Base-by-base conservation (phyloP, 2,113 vertebrate species). In the Larimichthys polyactis region DNA sequence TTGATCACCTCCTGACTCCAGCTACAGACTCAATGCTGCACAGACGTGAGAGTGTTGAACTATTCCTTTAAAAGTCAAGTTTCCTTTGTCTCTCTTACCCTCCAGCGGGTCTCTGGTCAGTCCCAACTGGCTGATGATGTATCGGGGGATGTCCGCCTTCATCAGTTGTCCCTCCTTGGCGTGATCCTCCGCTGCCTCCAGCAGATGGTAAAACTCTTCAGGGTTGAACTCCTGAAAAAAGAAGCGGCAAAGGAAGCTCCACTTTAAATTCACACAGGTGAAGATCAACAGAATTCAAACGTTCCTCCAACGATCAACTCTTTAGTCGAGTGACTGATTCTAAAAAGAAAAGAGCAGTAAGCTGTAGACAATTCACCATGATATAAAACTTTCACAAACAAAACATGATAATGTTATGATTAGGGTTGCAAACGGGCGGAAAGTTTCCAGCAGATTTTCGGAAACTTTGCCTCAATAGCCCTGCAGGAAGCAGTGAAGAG, bases 131-230 rank as follows among this genome's bases (percentile, higher is more conserved):
- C 95, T 98, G 93, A 99, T 96, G 92, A 99, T 99, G 74, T 94
- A 99, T 82, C 98, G 97, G 52, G 98, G 98, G 93, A 99, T 99
- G 94, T 99, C 98, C 0, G 96, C 97, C 94, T 99, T 99, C 95
- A 99, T 98, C 83, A 99, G 96, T 84, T 98, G 97, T 59, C 98
- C 98, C 93, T 99, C 98, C 92, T 99, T 99, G 88, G 98, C 98
- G 71, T 99, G 97, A 90, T 98, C 98, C 94, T 99, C 98, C 19
- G 97, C 98, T 82, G 98, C 98, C 95, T 99, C 98, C 90, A 99
- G 94, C 78, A 99, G 95, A 86, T 99, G 98, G 90, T 99, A 99
- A 92, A 99, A 99, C 94, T 99, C 98, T 84, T 99, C 98, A 5
- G 98, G 98, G 93, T 99, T 98, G 94, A 99, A 99, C 90, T 99